A percentile compares a stretch with the other conserved stretches of the same genome.
Conservation (phyloP, 2,113 vertebrate species). For the Isurus oxyrinchus region DNA sequence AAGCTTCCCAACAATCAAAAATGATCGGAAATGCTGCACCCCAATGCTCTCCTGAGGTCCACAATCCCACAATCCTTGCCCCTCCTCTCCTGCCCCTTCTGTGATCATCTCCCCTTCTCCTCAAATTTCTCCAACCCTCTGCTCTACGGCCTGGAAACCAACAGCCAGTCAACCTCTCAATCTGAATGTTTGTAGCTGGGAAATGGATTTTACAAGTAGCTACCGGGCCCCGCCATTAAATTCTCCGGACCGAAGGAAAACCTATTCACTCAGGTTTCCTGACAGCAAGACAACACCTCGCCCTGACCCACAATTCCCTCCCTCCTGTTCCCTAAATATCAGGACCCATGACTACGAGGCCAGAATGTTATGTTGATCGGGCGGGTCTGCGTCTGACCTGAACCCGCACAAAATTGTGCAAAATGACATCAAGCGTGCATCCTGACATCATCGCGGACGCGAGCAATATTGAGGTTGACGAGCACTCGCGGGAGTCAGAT, state of each 20-base stretch:
- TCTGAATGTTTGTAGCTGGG: background rate
- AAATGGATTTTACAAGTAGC: background rate
- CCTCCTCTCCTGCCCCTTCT: background rate
- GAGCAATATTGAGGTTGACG: too few relatives aligned
- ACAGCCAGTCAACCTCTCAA: background rate
- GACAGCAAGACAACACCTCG: background rate
- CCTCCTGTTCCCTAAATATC: background rate
- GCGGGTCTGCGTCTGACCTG: too few relatives aligned
- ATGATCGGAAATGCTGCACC: background rate
- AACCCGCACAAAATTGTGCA: too few relatives aligned
- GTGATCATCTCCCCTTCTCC: background rate
- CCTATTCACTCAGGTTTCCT: background rate
- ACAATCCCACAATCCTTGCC: too few relatives aligned
- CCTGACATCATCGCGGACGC: too few relatives aligned
- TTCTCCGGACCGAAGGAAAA: background rate
- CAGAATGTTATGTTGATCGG: background rate
- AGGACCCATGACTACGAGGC: background rate
- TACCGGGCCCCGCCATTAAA: background rate
- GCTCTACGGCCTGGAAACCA: too few relatives aligned
- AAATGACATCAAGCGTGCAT: too few relatives aligned
- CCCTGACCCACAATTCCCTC: background rate
- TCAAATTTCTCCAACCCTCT: background rate
- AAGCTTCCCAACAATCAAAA: background rate
- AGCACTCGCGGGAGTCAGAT: too few relatives aligned
- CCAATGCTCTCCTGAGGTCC: background rate